Base-by-base conservation (phyloP, 1,140 invertebrate genomes). In the Pristionchus pacificus region DNA sequence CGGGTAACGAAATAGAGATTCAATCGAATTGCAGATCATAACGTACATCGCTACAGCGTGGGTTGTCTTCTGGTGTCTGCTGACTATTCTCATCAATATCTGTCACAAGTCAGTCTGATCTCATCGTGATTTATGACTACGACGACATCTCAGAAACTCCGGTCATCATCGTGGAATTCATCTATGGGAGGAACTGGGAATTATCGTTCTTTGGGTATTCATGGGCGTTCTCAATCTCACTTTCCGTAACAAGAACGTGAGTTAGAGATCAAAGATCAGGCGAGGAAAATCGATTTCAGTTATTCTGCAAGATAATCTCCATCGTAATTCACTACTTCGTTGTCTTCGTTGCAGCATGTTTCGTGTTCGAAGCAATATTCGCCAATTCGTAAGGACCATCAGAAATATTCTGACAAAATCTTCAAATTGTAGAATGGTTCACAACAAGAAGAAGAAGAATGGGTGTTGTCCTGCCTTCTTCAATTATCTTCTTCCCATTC, bases 371-470 rank as follows among this genome's bases (percentile, higher is more conserved):
- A 65, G 73, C 73, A 68, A 24, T 70, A 19, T 74, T 74, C 49
- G 73, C 73, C 14, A 55, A 59, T 31, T 74, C 73, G 73, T 74
- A n/a, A 70, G 64, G n/a, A n/a, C n/a, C n/a, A n/a, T n/a, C n/a
- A n/a, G n/a, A n/a, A n/a, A 2, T 28, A 38, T n/a, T 13, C 59
- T n/a, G n/a, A n/a, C n/a, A n/a, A n/a, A n/a, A n/a, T n/a, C n/a
- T n/a, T n/a, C n/a, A n/a, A n/a, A 10, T 49, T 74, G 67, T 29
- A 74, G 73, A 59, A 66, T 74, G 61, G 64, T 71, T 27, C 65
- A 70, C 27, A 69, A 69, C n/a, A 60, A 60, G 19, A 60, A 65
- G 2, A 73, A 61, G 6, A 70, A 74, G 29, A 74, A 74, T 38
- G 73, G 73, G n/a, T 33, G 33, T 19, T 24, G 70, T 31, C 73